phyloP scores from a whole-genome alignment of 2,888 invertebrate genomes.

The Apamea crenata region DNA sequence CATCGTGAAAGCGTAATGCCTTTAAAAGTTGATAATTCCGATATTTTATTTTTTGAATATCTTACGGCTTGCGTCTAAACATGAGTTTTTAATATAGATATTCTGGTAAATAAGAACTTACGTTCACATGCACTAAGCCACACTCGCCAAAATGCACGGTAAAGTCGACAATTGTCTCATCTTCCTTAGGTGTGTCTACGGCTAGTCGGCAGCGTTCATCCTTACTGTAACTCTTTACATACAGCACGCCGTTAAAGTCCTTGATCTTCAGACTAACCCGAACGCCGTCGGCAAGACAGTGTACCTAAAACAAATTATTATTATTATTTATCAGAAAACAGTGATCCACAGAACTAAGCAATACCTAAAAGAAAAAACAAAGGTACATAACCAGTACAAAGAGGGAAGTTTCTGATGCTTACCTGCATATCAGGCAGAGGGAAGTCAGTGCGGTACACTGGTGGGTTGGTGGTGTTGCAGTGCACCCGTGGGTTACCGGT shows the following conservation, averaged over 20 bases:
- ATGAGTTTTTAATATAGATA: not conserved
- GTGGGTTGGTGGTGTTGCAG: conserved; percentile 90
- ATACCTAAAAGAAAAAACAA: not conserved
- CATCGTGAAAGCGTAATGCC: not conserved
- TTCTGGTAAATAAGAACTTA: conserved; percentile 84
- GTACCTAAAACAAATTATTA: conserved; percentile 89
- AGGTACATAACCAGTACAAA: not conserved
- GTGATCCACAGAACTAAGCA: not conserved
- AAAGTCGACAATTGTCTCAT: conserved; percentile 93
- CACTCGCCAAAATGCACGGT: conserved; percentile 97
- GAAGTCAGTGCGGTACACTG: conserved; percentile 93
- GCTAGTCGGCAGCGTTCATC: conserved; percentile 96
- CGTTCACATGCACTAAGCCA: conserved; percentile 97
- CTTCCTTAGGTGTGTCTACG: conserved; percentile 93
- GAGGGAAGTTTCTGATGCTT: conserved; percentile 24
- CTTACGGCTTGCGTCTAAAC: not conserved
- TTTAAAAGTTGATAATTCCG: not conserved
- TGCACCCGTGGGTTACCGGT: conserved; percentile 93
- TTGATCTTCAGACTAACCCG: conserved; percentile 95
- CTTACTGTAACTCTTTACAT: conserved; percentile 98
- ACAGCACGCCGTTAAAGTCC: conserved; percentile 97
- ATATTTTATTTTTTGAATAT: not conserved
- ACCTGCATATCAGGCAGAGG: conserved; percentile 95
- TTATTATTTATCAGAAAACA: not conserved
- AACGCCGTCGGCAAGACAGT: conserved; percentile 97